phyloP scores from a whole-genome alignment of 1,140 invertebrate species.

The Thaumetopoea pityocampa region DNA sequence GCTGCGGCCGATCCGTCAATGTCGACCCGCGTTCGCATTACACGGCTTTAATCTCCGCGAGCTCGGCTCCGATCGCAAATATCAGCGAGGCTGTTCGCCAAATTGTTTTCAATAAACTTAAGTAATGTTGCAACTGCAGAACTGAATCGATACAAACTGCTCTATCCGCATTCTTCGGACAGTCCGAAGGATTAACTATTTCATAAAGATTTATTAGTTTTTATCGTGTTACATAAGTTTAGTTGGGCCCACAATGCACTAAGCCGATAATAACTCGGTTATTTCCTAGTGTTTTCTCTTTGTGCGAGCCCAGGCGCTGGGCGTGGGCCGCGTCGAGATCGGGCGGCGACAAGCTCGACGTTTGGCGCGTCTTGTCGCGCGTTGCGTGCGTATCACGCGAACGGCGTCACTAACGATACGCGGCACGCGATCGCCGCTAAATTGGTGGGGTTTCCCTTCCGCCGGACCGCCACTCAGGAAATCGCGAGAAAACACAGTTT shows the following conservation, averaged over 20 bases:
- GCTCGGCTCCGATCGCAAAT: conserved; percentile 65
- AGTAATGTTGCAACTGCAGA: conserved; percentile 55
- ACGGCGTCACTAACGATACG: conserved; percentile 43
- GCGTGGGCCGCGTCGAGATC: conserved; percentile 8
- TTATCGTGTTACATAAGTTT: conserved; percentile 59
- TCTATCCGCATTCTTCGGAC: conserved; percentile 40
- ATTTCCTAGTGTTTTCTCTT: conserved; percentile 33
- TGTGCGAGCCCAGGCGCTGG: conserved; percentile 17
- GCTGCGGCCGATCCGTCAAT: conserved; percentile 70
- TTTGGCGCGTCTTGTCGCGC: conserved; percentile 20
- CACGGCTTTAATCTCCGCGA: conserved; percentile 64
- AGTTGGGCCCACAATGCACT: conserved; percentile 37
- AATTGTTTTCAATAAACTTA: conserved; percentile 72
- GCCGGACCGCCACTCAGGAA: conserved; percentile 55
- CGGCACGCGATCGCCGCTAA: conserved; percentile 54
- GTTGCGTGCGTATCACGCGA: conserved; percentile 27
- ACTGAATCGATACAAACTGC: conserved; percentile 35
- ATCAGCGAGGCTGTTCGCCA: conserved; percentile 68
- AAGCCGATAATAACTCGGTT: conserved; percentile 46
- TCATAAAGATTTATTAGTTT: conserved; percentile 57
- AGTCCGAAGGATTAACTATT: conserved; percentile 57
- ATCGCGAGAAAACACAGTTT: conserved; percentile 68
- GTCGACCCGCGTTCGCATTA: conserved; percentile 69
- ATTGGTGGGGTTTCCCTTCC: conserved; percentile 70
- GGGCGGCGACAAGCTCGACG: conserved; percentile 26